phyloP scores from a whole-genome alignment of 2,888 invertebrate species.

The Melikaiella ostensackeni region DNA sequence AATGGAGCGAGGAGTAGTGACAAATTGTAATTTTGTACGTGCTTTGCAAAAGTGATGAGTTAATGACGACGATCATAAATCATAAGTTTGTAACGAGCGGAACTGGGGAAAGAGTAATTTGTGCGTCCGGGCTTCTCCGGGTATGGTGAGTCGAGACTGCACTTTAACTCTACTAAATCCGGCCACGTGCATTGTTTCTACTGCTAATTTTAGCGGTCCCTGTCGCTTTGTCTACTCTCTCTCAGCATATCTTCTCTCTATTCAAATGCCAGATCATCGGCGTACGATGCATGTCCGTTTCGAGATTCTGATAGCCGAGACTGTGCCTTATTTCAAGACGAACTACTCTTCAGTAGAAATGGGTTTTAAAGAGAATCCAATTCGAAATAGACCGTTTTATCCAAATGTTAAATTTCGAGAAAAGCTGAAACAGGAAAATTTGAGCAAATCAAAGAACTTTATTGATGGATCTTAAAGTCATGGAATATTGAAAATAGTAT shows the following conservation, averaged over 20 bases:
- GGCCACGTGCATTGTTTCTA: constrained; percentile 74
- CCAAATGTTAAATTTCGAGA: too few species aligned
- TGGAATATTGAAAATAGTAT: too few species aligned
- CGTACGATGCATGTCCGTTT: background rate
- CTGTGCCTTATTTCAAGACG: constrained; percentile 6
- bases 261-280: constrained; percentile 34
- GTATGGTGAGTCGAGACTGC: constrained; percentile 53
- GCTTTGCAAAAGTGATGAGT: background rate
- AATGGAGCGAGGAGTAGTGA: too few species aligned
- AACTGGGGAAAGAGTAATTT: background rate
- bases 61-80: background rate
- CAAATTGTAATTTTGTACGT: too few species aligned
- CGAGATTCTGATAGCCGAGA: background rate
- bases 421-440: too few species aligned
- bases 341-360: background rate
- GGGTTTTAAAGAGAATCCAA: background rate
- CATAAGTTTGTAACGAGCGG: background rate
- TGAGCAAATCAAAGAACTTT: too few species aligned
- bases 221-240: constrained; percentile 71
- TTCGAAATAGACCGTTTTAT: too few species aligned
- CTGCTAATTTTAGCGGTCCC: constrained; percentile 73
- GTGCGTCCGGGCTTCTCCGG: constrained; percentile 31
- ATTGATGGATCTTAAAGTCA: too few species aligned
- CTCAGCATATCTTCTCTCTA: constrained; percentile 13
- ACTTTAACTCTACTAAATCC: constrained; percentile 69